phyloP scores from a whole-genome alignment of 2,888 invertebrate species.

The Ischnus inquisitorius region DNA sequence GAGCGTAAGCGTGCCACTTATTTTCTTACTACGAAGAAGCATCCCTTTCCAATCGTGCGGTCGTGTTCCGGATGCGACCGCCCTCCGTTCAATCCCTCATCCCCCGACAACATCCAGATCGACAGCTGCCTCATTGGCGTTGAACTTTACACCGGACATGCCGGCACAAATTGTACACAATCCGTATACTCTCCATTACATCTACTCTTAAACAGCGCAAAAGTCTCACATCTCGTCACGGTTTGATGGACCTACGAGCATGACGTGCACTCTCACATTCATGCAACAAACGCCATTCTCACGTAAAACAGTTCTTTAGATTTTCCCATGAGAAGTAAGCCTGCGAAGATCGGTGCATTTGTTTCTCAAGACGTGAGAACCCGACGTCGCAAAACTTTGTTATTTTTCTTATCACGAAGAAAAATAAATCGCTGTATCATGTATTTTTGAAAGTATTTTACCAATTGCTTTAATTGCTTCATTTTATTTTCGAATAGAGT shows the following conservation, averaged over 20 bases:
- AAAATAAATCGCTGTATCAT: too few species aligned
- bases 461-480: too few species aligned
- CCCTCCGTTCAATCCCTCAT: slow-evolving; percentile 44
- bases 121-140: slow-evolving; percentile 58
- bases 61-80: slow-evolving; percentile 62
- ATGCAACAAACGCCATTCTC: not conserved
- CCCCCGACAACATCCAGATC: slow-evolving; percentile 51
- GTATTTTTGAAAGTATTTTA: too few species aligned
- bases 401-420: too few species aligned
- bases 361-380: slow-evolving; percentile 1
- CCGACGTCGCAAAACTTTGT: too few species aligned
- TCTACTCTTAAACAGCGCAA: slow-evolving; percentile 26
- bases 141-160: slow-evolving; percentile 65
- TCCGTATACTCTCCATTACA: not conserved
- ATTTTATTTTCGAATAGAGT: too few species aligned
- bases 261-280: slow-evolving; percentile 16
- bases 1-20: slow-evolving; percentile 60
- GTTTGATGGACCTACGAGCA: slow-evolving; percentile 25
- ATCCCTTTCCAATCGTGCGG: slow-evolving; percentile 48
- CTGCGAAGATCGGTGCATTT: not conserved
- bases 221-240: slow-evolving; percentile 42
- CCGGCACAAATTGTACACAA: slow-evolving; percentile 24
- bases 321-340: slow-evolving; percentile 17
- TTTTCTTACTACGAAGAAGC: slow-evolving; percentile 45
- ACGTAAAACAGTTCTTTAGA: not conserved